Conservation (phyloP, 2,797 vertebrate species). For the Salmo trutta region DNA sequence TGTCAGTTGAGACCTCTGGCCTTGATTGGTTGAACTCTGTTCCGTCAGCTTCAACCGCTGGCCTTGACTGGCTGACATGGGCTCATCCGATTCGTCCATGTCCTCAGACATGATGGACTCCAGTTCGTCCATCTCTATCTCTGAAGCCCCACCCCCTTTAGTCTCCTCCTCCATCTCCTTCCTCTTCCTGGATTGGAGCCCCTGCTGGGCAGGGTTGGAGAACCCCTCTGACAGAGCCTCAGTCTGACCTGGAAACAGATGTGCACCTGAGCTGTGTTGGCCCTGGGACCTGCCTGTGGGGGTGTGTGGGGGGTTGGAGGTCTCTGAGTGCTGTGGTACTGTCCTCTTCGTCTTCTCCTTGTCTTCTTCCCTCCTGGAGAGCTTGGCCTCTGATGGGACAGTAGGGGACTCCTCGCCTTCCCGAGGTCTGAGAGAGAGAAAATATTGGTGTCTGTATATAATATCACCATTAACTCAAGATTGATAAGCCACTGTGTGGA, state of each 20-base stretch:
- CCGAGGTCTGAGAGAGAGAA: constrained; percentile 54
- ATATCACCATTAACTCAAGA: background rate
- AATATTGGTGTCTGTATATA: background rate
- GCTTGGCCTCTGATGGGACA: constrained; percentile 34
- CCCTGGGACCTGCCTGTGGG: constrained; percentile 30
- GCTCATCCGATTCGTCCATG: constrained; percentile 64
- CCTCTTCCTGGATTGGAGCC: constrained; percentile 75
- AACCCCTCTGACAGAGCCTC: constrained; percentile 15
- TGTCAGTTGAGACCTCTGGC: constrained; percentile 8
- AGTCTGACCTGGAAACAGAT: constrained; percentile 35
- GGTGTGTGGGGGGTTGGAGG: background rate
- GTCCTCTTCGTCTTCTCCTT: constrained; percentile 49
- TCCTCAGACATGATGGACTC: constrained; percentile 79
- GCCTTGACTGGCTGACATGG: constrained; percentile 17
- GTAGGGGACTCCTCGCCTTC: constrained; percentile 54
- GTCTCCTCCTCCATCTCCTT: constrained; percentile 74
- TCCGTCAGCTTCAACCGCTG: constrained; percentile 8
- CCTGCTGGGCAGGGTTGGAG: constrained; percentile 16
- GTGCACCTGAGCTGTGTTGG: constrained; percentile 30
- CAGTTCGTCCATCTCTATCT: constrained; percentile 69
- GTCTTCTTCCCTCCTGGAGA: background rate
- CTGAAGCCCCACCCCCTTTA: constrained; percentile 60
- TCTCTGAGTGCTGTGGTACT: constrained; percentile 4
- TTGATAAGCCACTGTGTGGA: background rate
- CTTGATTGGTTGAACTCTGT: constrained; percentile 7